Conservation (phyloP, 2,888 invertebrate genomes). For the Pseudococcus longispinus region DNA sequence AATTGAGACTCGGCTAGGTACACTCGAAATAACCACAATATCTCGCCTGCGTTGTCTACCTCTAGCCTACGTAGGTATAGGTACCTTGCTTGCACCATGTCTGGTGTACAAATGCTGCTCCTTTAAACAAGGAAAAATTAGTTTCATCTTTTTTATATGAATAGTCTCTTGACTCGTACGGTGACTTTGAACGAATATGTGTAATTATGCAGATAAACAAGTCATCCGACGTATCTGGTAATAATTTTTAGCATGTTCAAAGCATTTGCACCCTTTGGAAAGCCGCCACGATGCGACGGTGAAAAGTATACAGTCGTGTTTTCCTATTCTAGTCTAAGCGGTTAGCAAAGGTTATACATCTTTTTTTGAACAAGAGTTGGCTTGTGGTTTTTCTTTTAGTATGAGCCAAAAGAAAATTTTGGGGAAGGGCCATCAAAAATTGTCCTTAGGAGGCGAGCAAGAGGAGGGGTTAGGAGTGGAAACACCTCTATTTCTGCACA, state of each 20-base stretch:
- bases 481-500: too few relatives aligned
- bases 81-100: neutral
- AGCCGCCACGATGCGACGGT: too few relatives aligned
- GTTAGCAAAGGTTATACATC: too few relatives aligned
- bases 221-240: neutral
- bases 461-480: too few relatives aligned
- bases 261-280: neutral
- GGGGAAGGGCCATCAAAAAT: too few relatives aligned
- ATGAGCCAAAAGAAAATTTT: too few relatives aligned
- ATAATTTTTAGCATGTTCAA: neutral
- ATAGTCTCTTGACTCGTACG: neutral
- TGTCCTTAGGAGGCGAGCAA: too few relatives aligned
- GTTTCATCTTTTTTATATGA: slow-evolving; percentile 45
- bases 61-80: neutral
- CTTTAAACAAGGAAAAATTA: slow-evolving; percentile 33
- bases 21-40: slow-evolving; percentile 50
- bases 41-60: slow-evolving; percentile 51
- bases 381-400: too few relatives aligned
- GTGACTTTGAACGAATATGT: slow-evolving; percentile 33
- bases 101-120: neutral
- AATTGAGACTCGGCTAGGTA: neutral
- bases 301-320: too few relatives aligned
- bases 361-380: too few relatives aligned
- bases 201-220: slow-evolving; percentile 31
- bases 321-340: too few relatives aligned